These are phyloP conservation scores for Alces alces DNA, from an alignment of 2,113 vertebrate species.

Conservation along the genomic window DNA sequence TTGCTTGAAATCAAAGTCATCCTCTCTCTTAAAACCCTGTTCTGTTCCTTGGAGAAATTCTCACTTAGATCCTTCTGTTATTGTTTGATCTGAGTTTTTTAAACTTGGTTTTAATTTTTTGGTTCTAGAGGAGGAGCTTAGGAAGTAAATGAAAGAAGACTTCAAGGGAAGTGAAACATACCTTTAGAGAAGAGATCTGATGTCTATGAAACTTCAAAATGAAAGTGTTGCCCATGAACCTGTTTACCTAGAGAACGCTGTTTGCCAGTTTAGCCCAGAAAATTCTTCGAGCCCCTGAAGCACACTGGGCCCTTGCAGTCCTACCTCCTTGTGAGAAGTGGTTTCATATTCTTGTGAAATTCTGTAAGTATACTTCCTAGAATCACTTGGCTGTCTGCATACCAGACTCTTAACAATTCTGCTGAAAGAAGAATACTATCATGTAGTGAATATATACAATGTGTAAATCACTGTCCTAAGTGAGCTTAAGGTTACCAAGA, in stretches of 20 bases:
- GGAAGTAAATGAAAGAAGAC: background rate
- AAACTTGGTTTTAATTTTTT: background rate
- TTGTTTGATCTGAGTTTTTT: background rate
- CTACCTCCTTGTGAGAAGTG: background rate
- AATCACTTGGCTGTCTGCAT: background rate
- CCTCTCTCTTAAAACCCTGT: background rate
- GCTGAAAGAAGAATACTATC: background rate
- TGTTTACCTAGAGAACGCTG: background rate
- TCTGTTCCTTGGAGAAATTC: background rate
- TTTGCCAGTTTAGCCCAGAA: background rate
- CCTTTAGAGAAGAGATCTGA: background rate
- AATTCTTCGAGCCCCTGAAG: background rate
- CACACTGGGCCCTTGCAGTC: background rate
- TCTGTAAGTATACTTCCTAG: background rate
- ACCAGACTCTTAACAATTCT: background rate
- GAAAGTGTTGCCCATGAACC: background rate
- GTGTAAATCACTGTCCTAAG: background rate
- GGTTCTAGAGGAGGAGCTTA: background rate
- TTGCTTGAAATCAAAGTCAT: background rate
- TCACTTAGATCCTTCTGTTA: background rate
- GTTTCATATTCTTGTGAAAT: background rate
- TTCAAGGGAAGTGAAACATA: background rate
- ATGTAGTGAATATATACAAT: background rate
- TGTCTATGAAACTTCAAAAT: background rate
- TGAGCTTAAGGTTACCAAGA: background rate